Evolutionary conservation across 2,888 invertebrate species (phyloP), one percentile per base, ranked within the genome.

Genomic region (Dryobotodes eremita): DNA sequence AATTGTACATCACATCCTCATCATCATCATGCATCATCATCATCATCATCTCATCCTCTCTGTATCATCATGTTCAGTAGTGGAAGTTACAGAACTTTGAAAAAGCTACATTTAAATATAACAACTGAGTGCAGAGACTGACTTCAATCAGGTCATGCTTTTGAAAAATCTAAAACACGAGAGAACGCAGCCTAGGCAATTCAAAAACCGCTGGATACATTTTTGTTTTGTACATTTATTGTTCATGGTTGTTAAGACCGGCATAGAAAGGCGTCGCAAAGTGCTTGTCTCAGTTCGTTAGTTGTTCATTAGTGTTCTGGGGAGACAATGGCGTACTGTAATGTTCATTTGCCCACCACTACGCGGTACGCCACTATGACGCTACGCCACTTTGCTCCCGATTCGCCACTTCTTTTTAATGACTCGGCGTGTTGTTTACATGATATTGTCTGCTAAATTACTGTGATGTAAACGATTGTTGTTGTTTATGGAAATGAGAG

Each of bases 201-300:
- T 23, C 2, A 26, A 75, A 84, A 75, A 71, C 1, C 17, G 31
- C 69, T 72, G 71, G 68, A 57, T 68, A 77, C 73, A 82, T 82
- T 82, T 82, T 36, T 61, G 61, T 82, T 23, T n/a, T 69, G 71
- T 17, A 55, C 55, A 78, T 83, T 83, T 79, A 81, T 86, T 81
- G 80, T 77, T 74, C 70, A 71, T 31, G 75, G 81, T 86, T 83
- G 79, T 77, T 80, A 81, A 82, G 78, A 82, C 72, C 72, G 73
- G 76, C 74, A 66, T 80, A 87, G 83, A 84, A 89, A 88, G 83
- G 80, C 87, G 76, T 85, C 79, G 84, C 79, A 88, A 89, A 91
- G 86, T 87, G 90, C 87, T 86, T 88, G 87, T 89, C 89, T 89
- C 90, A 89, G 90, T 90, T 93, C 91, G 92, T 93, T 93, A 92